These are phyloP conservation scores for Brachyalestes nurse DNA, from an alignment of 2,797 vertebrate species.

Conservation along the genomic window DNA sequence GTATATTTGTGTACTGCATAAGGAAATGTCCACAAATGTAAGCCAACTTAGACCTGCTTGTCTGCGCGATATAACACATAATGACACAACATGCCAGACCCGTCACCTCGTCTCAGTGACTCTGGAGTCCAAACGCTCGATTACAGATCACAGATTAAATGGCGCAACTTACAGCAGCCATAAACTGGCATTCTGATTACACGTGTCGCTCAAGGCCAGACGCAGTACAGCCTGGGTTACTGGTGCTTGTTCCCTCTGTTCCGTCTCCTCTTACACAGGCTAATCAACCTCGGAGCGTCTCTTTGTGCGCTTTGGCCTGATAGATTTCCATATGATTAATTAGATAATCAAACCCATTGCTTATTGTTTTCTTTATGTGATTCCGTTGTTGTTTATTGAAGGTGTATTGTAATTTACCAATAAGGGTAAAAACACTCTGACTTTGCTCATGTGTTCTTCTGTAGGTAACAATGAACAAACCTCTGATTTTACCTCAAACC, in stretches of 20 bases:
- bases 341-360: not conserved
- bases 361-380: not conserved
- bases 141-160: constrained; percentile 29
- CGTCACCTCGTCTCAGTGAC: not conserved
- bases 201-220: constrained; percentile 5
- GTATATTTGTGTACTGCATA: not conserved
- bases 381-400: not conserved
- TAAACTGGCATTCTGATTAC: constrained; percentile 22
- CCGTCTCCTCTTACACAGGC: not conserved
- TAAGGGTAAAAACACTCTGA: not conserved
- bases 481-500: not conserved
- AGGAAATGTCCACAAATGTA: not conserved
- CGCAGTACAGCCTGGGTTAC: constrained; percentile 6
- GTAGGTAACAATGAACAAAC: not conserved
- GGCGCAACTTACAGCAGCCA: constrained; percentile 6
- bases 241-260: not conserved
- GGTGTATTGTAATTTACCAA: not conserved
- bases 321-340: not conserved
- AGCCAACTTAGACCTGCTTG: not conserved
- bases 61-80: not conserved
- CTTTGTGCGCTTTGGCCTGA: constrained; percentile 18
- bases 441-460: not conserved
- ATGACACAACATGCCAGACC: not conserved
- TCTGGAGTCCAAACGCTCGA: not conserved
- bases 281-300: constrained; percentile 8